A percentile compares a stretch with the other conserved stretches of the same genome.
phyloP scores from a whole-genome alignment of 2,797 vertebrate species.

The Pseudomugil gertrudae region DNA sequence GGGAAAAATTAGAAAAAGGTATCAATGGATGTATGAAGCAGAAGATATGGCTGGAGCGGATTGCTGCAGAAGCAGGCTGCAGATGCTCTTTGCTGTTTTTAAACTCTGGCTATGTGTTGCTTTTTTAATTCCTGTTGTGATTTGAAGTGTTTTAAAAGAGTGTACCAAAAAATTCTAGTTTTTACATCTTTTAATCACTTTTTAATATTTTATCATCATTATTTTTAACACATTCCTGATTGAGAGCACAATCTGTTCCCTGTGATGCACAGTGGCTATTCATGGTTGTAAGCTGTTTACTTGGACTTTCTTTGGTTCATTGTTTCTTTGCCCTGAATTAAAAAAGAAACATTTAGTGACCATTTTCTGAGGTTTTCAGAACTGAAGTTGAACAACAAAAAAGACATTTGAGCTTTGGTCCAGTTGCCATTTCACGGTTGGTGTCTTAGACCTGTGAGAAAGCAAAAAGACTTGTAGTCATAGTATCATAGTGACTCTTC shows the following conservation, averaged over 20 bases:
- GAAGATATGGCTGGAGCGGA: conserved; percentile 7
- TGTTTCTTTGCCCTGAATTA: background rate
- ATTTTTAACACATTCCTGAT: background rate
- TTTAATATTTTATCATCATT: background rate
- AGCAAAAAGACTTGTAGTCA: background rate
- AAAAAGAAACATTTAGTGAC: background rate
- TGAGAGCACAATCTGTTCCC: background rate
- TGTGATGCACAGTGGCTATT: background rate
- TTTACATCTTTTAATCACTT: background rate
- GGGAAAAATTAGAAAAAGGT: conserved; percentile 46
- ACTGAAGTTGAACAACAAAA: background rate
- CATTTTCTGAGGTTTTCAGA: background rate
- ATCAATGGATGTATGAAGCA: conserved; percentile 29
- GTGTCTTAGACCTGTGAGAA: background rate
- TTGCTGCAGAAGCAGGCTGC: background rate
- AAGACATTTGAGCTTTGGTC: background rate
- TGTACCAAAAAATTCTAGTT: too few relatives aligned
- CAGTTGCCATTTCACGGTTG: background rate
- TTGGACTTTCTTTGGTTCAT: background rate
- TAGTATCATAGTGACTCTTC: background rate
- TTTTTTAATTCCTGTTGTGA: background rate
- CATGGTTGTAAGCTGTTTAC: background rate
- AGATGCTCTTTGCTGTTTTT: background rate
- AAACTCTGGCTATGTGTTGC: background rate
- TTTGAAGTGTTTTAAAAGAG: background rate